Base-by-base conservation (phyloP, 2,888 invertebrate species). In the Drosophila kambysellisi region DNA sequence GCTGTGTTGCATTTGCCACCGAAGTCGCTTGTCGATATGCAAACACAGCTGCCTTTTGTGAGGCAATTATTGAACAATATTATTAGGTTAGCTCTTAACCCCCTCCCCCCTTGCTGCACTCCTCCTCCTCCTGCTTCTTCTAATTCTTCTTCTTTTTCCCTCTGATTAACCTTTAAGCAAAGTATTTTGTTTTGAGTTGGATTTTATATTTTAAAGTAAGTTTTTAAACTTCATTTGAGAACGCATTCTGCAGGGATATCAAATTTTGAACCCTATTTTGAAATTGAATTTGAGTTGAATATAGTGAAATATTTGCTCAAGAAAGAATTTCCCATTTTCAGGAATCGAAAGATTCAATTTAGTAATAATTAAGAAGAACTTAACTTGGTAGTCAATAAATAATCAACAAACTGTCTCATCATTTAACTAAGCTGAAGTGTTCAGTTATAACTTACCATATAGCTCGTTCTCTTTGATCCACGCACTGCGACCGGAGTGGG, bases 401-500 rank as follows among this genome's bases (percentile, higher is more conserved):
- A 41, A 20, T 7, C 3, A 20, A 6, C 43, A 1, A 12, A 37
- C 15, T 37, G 15, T 6, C 15, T 15, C 25, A 25, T 25, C 25
- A 25, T 25, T 25, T 25, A 25, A 25, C 2, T 3, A 25, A 25
- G 3, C 25, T 25, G 25, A 25, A 25, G 25, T 25, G 25, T 25
- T 25, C 25, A 25, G 3, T 3, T 25, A 25, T 25, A 25, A 25
- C 92, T 92, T 74, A 93, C 93, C 93, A 74, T 93, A 93, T 61
- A 93, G 79, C 62, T 93, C 93, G 61, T 90, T 92, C 73, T 93
- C 93, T 71, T 93, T 92, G 69, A 93, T 92, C 93, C 93, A 93
- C 11, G 92, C 89, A 60, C 79, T 83, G 69, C 92, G 91, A 25
- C 92, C 91, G 61, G 90, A 79, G 72, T 91, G 92, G 69, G 91